Evolutionary conservation across 2,113 vertebrate species (phyloP).

Genomic region (Geococcyx californianus): DNA sequence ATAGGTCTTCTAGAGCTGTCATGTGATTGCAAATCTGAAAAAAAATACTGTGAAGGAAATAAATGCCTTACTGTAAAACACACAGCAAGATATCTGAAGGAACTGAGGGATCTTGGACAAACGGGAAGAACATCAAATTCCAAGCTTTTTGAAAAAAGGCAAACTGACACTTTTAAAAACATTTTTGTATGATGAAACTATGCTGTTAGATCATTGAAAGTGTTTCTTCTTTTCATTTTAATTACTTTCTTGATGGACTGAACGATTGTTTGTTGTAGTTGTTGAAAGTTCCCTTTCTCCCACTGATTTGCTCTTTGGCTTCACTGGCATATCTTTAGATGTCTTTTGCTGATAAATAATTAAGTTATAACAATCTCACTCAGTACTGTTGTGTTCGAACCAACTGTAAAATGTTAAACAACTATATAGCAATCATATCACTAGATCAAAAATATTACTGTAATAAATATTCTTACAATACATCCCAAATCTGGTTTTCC

Average conservation of each 20-base stretch:
- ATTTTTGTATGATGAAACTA: background rate
- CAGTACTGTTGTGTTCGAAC: background rate
- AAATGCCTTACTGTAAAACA: background rate
- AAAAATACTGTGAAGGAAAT: background rate
- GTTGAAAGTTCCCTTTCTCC: background rate
- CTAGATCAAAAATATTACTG: background rate
- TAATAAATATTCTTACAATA: background rate
- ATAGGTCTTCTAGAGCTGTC: background rate
- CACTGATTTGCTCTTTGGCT: background rate
- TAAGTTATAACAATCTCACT: background rate
- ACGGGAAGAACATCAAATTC: accelerated
- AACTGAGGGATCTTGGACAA: background rate
- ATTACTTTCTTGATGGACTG: background rate
- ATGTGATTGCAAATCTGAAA: background rate
- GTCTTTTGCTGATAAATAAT: background rate
- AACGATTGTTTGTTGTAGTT: background rate
- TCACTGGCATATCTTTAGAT: background rate
- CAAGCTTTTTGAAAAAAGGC: background rate
- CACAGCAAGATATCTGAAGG: background rate
- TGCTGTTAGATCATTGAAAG: background rate
- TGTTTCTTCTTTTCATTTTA: background rate
- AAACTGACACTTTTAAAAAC: background rate
- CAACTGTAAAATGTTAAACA: background rate
- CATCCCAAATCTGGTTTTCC: background rate
- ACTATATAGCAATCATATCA: background rate